Percentiles rank a stretch among this genome's conserved stretches.
Evolutionary conservation across 2,797 vertebrate genomes (phyloP).

Genomic region (Sebastes itinus): DNA sequence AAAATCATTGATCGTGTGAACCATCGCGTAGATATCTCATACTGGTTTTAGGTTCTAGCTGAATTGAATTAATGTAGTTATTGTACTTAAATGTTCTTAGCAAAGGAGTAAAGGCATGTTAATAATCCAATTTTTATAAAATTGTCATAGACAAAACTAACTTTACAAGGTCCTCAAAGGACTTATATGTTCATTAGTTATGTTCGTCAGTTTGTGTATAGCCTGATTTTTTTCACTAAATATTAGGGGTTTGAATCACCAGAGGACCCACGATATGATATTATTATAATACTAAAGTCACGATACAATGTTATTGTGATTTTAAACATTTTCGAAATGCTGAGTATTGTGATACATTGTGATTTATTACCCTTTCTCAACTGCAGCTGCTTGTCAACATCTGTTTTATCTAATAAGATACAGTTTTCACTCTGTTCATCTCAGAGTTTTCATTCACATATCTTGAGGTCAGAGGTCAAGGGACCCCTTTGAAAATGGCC

Average conservation of each 20-base stretch:
- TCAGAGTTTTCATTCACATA: too few species aligned
- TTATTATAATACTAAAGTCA: fast-evolving
- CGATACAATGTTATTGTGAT: too few species aligned
- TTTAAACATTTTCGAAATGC: too few species aligned
- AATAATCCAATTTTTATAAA: not conserved
- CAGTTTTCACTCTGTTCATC: too few species aligned
- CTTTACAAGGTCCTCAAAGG: not conserved
- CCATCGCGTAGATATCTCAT: not conserved
- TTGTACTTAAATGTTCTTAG: not conserved
- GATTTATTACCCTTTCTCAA: too few species aligned
- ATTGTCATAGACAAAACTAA: not conserved
- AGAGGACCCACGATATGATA: fast-evolving
- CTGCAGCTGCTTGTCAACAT: too few species aligned
- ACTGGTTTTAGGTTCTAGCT: not conserved
- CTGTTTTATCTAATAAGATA: too few species aligned
- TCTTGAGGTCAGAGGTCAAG: too few species aligned
- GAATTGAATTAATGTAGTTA: not conserved
- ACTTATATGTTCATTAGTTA: not conserved
- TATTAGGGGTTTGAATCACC: too few species aligned
- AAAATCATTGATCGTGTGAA: not conserved
- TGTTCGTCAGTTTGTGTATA: not conserved
- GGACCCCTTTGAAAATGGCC: too few species aligned
- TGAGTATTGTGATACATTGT: too few species aligned
- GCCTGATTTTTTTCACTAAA: not conserved
- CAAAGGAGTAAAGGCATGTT: not conserved